Percentiles rank a stretch among this genome's conserved stretches.
Conservation (phyloP, 2,797 vertebrate genomes). For the Miichthys miiuy region DNA sequence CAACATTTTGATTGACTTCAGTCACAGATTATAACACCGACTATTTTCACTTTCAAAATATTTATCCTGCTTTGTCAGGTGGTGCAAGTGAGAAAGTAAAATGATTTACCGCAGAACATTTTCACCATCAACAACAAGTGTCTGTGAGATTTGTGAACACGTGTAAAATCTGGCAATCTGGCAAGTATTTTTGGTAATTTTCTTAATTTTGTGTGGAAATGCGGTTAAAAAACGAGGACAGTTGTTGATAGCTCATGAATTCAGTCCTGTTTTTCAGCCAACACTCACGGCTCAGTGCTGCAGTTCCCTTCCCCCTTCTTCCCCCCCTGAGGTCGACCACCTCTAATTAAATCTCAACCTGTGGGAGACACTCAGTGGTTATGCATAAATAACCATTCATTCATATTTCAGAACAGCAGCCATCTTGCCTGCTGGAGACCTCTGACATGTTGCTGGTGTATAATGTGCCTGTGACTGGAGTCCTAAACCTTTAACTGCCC, state of each 20-base stretch:
- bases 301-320: background rate
- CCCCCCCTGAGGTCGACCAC: slow-evolving; percentile 33
- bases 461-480: slow-evolving; percentile 39
- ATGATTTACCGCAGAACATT: background rate
- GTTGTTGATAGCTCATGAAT: background rate
- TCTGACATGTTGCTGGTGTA: slow-evolving; percentile 28
- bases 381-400: slow-evolving; percentile 65
- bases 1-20: slow-evolving; percentile 19
- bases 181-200: background rate
- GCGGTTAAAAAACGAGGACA: background rate
- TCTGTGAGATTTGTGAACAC: background rate
- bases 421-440: slow-evolving; percentile 28
- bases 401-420: slow-evolving; percentile 60
- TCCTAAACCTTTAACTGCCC: slow-evolving; percentile 24
- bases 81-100: too few species aligned
- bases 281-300: slow-evolving; percentile 9
- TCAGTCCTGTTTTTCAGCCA: slow-evolving; percentile 5
- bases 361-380: slow-evolving; percentile 48
- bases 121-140: background rate
- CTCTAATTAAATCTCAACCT: slow-evolving; percentile 64
- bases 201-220: background rate
- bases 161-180: background rate
- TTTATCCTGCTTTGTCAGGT: background rate
- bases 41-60: background rate
- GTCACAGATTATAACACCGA: background rate